Evolutionary conservation across 2,113 vertebrate species (phyloP).

Genomic region (Apistogramma diplotaenia): DNA sequence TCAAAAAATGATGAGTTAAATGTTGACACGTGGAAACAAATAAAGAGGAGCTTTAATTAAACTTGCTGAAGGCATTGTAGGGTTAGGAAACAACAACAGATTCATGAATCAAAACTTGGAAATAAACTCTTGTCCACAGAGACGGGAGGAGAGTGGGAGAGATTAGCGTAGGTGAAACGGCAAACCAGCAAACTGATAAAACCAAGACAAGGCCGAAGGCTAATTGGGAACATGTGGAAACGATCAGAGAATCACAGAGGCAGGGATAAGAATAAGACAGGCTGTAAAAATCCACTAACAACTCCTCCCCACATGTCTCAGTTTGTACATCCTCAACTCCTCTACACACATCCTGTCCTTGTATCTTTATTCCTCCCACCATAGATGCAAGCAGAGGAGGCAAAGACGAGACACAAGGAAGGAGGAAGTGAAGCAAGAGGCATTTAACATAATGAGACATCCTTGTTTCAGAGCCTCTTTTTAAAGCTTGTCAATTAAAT

Average conservation of each 20-base stretch:
- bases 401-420: background rate
- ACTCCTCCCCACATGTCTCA: background rate
- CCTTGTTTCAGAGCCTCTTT: background rate
- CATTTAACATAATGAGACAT: background rate
- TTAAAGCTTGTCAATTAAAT: background rate
- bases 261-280: background rate
- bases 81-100: background rate
- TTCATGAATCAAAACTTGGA: background rate
- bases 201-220: background rate
- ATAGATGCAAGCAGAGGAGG: background rate
- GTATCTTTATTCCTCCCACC: background rate
- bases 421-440: background rate
- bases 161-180: background rate
- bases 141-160: background rate
- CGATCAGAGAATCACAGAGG: background rate
- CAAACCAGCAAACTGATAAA: background rate
- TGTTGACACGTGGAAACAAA: background rate
- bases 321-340: background rate
- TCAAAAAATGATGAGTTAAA: background rate
- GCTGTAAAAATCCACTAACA: no score
- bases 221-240: background rate
- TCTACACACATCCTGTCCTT: background rate
- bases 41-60: background rate
- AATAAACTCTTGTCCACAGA: background rate
- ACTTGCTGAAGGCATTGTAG: background rate